Evolutionary conservation across 1,140 invertebrate species (phyloP).

Genomic region (Drosophila melanogaster): Release_6_plus_ISO1_MT NT_037436.4:5958001-5958500

Average conservation of each 20-base stretch:
- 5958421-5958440: constrained; percentile 69
- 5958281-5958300: neutral
- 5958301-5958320: neutral
- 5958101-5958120: constrained; percentile 74
- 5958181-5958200: neutral
- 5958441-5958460: constrained; percentile 46
- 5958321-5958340: neutral
- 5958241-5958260: neutral
- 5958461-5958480: neutral
- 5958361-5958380: constrained; percentile 62
- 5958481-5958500: neutral
- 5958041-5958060: constrained; percentile 67
- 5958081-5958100: constrained; percentile 79
- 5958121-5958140: constrained; percentile 13
- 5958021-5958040: constrained; percentile 63
- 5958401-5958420: constrained; percentile 68
- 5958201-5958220: no score
- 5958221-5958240: no score
- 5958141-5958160: neutral
- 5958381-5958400: constrained; percentile 63
- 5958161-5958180: constrained; percentile 1
- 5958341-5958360: constrained; percentile 17
- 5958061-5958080: constrained; percentile 45
- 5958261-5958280: neutral
- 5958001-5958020: constrained; percentile 37